phyloP scores from a whole-genome alignment of 2,797 vertebrate species.

The Martes flavigula region DNA sequence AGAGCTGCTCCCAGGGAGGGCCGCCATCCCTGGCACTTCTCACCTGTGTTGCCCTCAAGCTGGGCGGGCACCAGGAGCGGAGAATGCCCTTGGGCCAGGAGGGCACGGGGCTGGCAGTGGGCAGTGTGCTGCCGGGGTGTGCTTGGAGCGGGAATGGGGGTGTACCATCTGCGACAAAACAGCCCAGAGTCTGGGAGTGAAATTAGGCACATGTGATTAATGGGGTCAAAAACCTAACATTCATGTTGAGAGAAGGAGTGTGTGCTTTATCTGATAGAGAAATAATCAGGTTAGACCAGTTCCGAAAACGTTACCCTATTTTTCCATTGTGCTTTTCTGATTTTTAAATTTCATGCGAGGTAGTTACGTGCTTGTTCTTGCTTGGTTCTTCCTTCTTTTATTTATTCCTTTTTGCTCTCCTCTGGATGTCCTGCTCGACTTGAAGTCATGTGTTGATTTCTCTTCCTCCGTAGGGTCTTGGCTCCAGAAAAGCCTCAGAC shows the following conservation, averaged over 20 bases:
- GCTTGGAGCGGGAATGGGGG: rapidly evolving
- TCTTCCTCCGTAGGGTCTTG: not conserved
- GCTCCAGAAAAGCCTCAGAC: not conserved
- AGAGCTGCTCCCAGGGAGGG: not conserved
- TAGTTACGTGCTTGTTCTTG: not conserved
- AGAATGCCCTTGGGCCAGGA: not conserved
- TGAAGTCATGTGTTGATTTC: not conserved
- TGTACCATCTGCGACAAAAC: not conserved
- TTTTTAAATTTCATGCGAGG: not conserved
- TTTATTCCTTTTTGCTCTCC: not conserved
- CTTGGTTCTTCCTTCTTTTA: not conserved
- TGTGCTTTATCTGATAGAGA: not conserved
- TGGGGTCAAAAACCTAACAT: not conserved
- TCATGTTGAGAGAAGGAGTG: not conserved
- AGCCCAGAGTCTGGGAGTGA: not conserved
- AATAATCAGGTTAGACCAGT: not conserved
- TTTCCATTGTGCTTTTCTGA: conserved; percentile 2
- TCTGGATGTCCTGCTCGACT: not conserved
- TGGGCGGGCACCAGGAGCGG: not conserved
- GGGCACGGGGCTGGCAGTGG: no score
- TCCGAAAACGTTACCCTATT: not conserved
- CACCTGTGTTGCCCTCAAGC: not conserved
- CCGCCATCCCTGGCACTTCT: not conserved
- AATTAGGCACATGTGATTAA: not conserved
- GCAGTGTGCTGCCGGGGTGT: not conserved